Evolutionary conservation across 2,888 invertebrate genomes (phyloP).

Genomic region (Hirtodrosophila histrioides): DNA sequence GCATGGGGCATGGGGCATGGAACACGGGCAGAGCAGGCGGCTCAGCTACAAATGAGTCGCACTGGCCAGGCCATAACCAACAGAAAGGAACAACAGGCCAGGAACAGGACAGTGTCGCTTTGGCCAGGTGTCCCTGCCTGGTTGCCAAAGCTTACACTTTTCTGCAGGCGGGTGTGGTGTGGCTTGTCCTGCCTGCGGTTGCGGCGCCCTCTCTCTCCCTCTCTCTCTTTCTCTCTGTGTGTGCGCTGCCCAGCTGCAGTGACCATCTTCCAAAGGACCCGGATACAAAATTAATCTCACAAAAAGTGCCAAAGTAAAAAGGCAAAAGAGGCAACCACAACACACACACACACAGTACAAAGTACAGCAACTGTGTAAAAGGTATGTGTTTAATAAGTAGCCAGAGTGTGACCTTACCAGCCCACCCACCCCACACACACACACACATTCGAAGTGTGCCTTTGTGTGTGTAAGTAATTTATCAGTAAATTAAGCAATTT

Average conservation of each 20-base stretch:
- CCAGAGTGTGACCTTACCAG: neutral
- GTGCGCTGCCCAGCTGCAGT: constrained; percentile 31
- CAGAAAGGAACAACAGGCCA: constrained; percentile 27
- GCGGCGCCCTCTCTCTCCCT: neutral
- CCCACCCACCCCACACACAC: neutral
- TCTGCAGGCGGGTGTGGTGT: constrained; percentile 1
- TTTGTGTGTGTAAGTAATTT: constrained; percentile 70
- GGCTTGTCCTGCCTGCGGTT: constrained; percentile 35
- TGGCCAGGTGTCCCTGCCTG: constrained; percentile 49
- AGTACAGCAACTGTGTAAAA: constrained; percentile 1
- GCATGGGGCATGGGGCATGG: too few species aligned
- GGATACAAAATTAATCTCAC: constrained; percentile 70
- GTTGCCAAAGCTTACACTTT: constrained; percentile 66
- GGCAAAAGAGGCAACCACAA: constrained; percentile 44
- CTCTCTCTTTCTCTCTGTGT: too few species aligned
- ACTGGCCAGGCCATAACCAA: constrained; percentile 12
- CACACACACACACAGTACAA: constrained; percentile 7
- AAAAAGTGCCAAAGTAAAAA: constrained; percentile 72
- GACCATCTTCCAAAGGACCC: constrained; percentile 11
- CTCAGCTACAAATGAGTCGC: constrained; percentile 36
- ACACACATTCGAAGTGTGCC: constrained; percentile 8
- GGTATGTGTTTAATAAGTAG: constrained; percentile 53
- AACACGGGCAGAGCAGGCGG: neutral
- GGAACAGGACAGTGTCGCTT: constrained; percentile 36
- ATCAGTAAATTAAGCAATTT: constrained; percentile 84